phyloP scores from a whole-genome alignment of 2,797 vertebrate genomes.

The Streptopelia turtur region DNA sequence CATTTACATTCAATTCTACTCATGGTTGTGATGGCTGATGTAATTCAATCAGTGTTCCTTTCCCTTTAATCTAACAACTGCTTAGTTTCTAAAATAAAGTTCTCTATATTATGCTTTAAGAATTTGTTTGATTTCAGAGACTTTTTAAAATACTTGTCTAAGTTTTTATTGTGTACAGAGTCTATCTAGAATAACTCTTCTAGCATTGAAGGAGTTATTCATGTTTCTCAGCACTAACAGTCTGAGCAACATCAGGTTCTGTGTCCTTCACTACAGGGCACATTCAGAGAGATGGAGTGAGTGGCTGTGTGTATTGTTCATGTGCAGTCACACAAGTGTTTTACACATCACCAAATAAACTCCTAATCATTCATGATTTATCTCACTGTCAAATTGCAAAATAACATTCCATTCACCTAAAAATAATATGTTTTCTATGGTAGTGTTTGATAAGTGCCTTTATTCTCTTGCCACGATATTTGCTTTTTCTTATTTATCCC shows the following conservation, averaged over 20 bases:
- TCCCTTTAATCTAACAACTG: not conserved
- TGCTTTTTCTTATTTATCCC: not conserved
- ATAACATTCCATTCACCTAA: not conserved
- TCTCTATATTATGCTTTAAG: not conserved
- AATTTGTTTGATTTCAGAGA: not conserved
- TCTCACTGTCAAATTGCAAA: not conserved
- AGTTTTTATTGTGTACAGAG: not conserved
- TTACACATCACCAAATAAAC: not conserved
- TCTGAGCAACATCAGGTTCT: not conserved
- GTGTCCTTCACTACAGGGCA: not conserved
- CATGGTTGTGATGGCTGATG: not conserved
- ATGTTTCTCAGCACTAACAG: not conserved
- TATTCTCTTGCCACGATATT: not conserved
- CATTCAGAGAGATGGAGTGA: not conserved
- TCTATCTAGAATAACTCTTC: not conserved
- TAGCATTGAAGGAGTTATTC: rapidly evolving
- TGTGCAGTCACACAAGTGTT: not conserved
- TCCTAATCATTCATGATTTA: not conserved
- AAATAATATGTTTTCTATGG: not conserved
- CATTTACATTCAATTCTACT: not conserved
- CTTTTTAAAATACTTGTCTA: not conserved
- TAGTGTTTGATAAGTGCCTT: not conserved
- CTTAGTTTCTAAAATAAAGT: not conserved
- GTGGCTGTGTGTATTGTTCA: not conserved
- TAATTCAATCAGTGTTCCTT: not conserved